phyloP scores from a whole-genome alignment of 2,113 vertebrate species.

The Anhinga anhinga region DNA sequence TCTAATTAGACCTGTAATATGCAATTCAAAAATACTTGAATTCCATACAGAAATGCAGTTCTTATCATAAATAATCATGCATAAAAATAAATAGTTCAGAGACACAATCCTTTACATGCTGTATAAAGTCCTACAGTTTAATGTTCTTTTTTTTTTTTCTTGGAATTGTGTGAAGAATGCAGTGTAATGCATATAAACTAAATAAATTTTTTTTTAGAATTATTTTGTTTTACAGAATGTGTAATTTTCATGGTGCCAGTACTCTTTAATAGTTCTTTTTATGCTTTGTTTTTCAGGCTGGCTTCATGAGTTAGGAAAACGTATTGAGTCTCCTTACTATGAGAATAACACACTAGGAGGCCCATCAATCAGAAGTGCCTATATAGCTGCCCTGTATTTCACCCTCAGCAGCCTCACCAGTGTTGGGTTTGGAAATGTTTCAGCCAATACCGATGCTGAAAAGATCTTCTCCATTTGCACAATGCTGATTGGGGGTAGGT shows the following conservation, averaged over 20 bases:
- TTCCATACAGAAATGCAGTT: not conserved
- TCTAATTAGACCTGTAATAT: not conserved
- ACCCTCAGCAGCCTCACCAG: slow-evolving; percentile 98
- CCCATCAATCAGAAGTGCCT: slow-evolving; percentile 90
- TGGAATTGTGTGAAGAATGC: not conserved
- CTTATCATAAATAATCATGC: not conserved
- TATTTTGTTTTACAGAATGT: not conserved
- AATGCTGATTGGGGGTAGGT: slow-evolving; percentile 94
- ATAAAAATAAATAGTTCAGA: not conserved
- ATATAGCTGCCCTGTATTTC: slow-evolving; percentile 95
- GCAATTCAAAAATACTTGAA: not conserved
- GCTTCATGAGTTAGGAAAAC: slow-evolving; percentile 95
- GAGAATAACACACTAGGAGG: slow-evolving; percentile 82
- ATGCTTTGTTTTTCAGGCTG: slow-evolving; percentile 79
- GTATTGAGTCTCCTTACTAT: slow-evolving; percentile 90
- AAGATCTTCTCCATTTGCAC: slow-evolving; percentile 99
- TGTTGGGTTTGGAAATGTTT: slow-evolving; percentile 97
- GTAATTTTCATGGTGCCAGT: not conserved
- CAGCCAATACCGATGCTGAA: slow-evolving; percentile 93
- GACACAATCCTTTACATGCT: not conserved
- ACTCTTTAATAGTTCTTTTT: not conserved
- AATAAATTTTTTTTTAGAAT: not conserved
- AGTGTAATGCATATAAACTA: not conserved
- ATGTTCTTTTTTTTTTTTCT: not conserved
- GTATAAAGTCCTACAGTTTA: not conserved